Evolutionary conservation across 2,113 vertebrate genomes (phyloP).

Genomic region (Channa maculata): DNA sequence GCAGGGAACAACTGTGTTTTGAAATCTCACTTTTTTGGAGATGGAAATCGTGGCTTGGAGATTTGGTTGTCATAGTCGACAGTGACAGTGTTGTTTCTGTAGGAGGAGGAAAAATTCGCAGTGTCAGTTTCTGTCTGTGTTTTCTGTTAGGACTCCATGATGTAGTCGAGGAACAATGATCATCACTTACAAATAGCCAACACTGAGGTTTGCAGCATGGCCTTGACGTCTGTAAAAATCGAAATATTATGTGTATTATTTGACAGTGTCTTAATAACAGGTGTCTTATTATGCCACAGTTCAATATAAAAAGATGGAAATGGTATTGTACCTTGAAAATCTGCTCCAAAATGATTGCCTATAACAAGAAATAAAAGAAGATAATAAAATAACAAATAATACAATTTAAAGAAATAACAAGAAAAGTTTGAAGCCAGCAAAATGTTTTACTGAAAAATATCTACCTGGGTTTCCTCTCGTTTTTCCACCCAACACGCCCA

Average conservation of each 20-base stretch:
- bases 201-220: neutral
- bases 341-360: constrained; percentile 36
- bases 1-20: neutral
- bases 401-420: neutral
- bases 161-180: neutral
- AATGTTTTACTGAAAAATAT: neutral
- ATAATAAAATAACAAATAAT: neutral
- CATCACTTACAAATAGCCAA: constrained; percentile 40
- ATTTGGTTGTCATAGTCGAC: neutral
- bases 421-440: neutral
- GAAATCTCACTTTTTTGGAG: constrained; percentile 43
- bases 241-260: neutral
- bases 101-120: neutral
- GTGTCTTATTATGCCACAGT: neutral
- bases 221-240: constrained; percentile 26
- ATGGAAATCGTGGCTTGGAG: constrained; percentile 40
- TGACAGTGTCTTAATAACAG: neutral
- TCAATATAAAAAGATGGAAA: neutral
- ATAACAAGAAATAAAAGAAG: neutral
- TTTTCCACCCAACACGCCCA: neutral
- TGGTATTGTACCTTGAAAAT: constrained; percentile 29
- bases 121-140: neutral
- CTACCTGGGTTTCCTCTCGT: constrained; percentile 6
- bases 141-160: neutral
- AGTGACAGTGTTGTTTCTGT: constrained; percentile 21